These are phyloP conservation scores for Pygoscelis adeliae DNA, from an alignment of 2,113 vertebrate species.

Conservation along the genomic window DNA sequence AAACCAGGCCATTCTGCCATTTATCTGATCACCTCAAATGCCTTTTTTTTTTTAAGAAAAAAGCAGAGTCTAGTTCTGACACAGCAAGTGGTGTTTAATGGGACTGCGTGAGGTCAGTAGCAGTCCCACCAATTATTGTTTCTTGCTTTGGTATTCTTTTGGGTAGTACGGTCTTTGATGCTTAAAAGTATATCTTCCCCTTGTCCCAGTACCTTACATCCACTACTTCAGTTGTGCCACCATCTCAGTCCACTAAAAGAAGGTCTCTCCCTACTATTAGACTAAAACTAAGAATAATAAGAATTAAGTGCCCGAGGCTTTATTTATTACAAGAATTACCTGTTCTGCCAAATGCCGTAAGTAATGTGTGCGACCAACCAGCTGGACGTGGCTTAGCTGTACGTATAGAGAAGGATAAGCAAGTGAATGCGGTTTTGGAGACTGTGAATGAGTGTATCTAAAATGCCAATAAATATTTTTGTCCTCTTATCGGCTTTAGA, in stretches of 20 bases:
- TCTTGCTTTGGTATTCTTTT: not conserved
- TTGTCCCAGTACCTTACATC: not conserved
- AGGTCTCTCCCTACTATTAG: not conserved
- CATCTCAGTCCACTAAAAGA: not conserved
- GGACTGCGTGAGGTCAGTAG: not conserved
- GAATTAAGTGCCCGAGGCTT: not conserved
- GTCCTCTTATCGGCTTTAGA: not conserved
- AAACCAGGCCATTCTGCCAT: not conserved
- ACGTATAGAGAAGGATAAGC: not conserved
- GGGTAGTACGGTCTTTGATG: not conserved
- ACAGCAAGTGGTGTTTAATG: not conserved
- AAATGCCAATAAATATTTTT: not conserved
- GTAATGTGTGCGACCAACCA: not conserved
- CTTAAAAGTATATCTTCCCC: not conserved
- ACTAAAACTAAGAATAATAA: not conserved
- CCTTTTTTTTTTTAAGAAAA: not conserved
- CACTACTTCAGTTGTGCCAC: not conserved
- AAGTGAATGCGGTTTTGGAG: not conserved
- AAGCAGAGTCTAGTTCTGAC: not conserved
- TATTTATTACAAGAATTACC: slow-evolving; percentile 38
- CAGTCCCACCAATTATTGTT: not conserved
- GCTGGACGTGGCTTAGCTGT: not conserved
- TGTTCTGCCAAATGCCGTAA: not conserved
- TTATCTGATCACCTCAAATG: not conserved
- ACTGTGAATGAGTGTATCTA: not conserved